These are phyloP conservation scores for Cyphomyrmex costatus DNA, from an alignment of 1,140 invertebrate species.

Conservation along the genomic window DNA sequence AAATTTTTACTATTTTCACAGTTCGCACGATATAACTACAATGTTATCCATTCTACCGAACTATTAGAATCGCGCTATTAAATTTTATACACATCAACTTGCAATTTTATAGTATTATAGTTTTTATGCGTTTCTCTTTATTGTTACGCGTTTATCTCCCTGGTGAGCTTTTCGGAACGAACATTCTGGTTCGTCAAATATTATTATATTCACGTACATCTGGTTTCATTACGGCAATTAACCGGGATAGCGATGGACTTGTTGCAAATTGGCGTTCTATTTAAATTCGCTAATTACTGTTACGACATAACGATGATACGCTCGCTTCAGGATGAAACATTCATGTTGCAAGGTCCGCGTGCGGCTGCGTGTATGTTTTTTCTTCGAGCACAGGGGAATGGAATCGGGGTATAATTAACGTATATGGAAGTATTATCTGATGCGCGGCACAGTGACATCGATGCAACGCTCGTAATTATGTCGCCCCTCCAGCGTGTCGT, in stretches of 20 bases:
- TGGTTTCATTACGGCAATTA: slow-evolving; percentile 61
- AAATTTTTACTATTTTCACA: background rate
- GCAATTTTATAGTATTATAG: background rate
- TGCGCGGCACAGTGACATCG: slow-evolving; percentile 58
- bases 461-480: slow-evolving; percentile 43
- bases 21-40: background rate
- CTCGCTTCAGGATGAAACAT: slow-evolving; percentile 49
- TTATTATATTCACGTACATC: slow-evolving; percentile 49
- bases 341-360: slow-evolving; percentile 26
- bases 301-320: slow-evolving; percentile 52
- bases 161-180: slow-evolving; percentile 28
- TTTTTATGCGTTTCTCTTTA: slow-evolving; percentile 15
- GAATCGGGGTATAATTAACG: slow-evolving; percentile 58
- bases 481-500: background rate
- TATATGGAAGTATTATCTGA: slow-evolving; percentile 59
- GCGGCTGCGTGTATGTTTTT: slow-evolving; percentile 46
- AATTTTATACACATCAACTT: slow-evolving; percentile 1
- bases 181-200: slow-evolving; percentile 54
- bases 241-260: slow-evolving; percentile 41
- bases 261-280: slow-evolving; percentile 57
- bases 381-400: slow-evolving; percentile 28
- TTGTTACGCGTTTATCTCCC: slow-evolving; percentile 1
- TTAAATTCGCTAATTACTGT: slow-evolving; percentile 64
- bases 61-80: background rate
- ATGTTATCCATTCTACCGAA: background rate